A percentile compares a stretch with the other conserved stretches of the same genome.
phyloP scores from a whole-genome alignment of 1,140 invertebrate genomes.

The Varroa destructor region DNA sequence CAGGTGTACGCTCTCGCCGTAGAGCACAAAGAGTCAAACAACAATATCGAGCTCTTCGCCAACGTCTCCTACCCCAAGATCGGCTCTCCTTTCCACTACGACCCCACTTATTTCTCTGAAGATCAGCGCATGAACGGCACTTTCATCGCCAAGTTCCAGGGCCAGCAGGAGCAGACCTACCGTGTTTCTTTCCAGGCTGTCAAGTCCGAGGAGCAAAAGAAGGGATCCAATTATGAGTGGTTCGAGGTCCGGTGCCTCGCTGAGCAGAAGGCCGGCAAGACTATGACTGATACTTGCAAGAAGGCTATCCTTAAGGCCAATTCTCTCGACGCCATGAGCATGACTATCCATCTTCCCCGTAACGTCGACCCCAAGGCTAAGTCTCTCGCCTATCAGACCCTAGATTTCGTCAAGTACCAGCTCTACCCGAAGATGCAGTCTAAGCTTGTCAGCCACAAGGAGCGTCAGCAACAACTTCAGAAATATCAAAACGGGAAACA shows the following conservation, averaged over 20 bases:
- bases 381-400: background rate
- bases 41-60: background rate
- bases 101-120: background rate
- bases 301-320: conserved; percentile 19
- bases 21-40: background rate
- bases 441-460: background rate
- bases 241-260: conserved; percentile 21
- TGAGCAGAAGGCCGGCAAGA: conserved; percentile 19
- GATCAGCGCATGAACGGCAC: conserved; percentile 25
- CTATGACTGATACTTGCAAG: conserved; percentile 5
- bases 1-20: conserved; percentile 4
- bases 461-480: background rate
- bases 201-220: conserved; percentile 17
- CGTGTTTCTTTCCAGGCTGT: conserved; percentile 7
- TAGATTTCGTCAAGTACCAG: background rate
- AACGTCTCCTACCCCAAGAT: conserved; percentile 15
- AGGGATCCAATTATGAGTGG: background rate
- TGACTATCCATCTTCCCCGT: background rate
- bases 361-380: conserved; percentile 18
- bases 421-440: conserved; percentile 8
- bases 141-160: conserved; percentile 7
- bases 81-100: background rate
- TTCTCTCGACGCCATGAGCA: conserved; percentile 12
- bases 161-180: conserved; percentile 7
- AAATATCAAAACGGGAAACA: background rate